Conservation (phyloP, 2,888 invertebrate genomes). For the Oeneis ivallda region DNA sequence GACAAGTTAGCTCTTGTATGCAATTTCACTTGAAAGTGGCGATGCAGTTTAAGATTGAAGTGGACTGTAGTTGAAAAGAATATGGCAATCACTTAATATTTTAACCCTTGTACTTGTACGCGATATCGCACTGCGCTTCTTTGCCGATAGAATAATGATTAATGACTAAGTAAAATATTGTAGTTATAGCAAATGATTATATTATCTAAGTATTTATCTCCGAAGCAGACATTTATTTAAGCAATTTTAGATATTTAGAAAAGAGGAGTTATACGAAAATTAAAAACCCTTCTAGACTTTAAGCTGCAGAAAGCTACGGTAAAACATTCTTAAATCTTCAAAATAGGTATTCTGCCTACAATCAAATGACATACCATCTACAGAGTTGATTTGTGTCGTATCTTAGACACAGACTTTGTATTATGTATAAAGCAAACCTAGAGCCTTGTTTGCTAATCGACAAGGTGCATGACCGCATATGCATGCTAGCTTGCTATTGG, state of each 20-base stretch:
- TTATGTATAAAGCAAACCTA: constrained; percentile 15
- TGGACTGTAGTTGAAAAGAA: no score
- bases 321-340: background rate
- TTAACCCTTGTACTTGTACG: no score
- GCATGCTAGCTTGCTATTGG: background rate
- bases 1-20: no score
- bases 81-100: no score
- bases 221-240: background rate
- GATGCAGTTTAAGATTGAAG: no score
- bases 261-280: background rate
- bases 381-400: constrained; percentile 6
- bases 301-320: background rate
- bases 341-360: background rate
- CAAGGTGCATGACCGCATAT: constrained; percentile 18
- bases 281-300: no score
- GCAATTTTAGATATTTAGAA: background rate
- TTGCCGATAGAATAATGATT: no score
- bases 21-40: no score
- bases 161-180: no score
- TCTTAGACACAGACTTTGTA: constrained; percentile 5
- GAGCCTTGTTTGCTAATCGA: constrained; percentile 19
- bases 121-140: no score
- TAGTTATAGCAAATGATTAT: no score
- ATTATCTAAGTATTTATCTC: no score
- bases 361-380: background rate